These are phyloP conservation scores for Rhinella marina DNA, from an alignment of 2,797 vertebrate genomes.

Conservation along the genomic window DNA sequence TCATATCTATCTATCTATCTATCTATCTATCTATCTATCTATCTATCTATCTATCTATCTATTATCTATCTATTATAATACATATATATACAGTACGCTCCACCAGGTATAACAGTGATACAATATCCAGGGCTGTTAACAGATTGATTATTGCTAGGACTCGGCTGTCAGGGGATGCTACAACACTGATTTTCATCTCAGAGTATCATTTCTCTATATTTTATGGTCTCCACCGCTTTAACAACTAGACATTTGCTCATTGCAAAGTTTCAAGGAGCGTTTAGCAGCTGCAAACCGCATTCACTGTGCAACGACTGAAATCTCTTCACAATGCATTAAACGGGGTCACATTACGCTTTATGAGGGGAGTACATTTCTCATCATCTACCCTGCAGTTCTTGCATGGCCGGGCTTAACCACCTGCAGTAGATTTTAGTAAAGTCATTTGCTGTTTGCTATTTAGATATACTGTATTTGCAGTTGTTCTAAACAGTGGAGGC, in stretches of 20 bases:
- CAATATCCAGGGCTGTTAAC: not conserved
- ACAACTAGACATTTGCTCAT: not conserved
- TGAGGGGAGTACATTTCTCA: not conserved
- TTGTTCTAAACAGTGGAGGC: not conserved
- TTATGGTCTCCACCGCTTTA: constrained; percentile 36
- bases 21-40: not conserved
- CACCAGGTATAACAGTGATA: not conserved
- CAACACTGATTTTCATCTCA: constrained; percentile 53
- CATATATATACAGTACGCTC: not conserved
- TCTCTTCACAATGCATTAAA: not conserved
- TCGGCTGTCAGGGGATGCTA: constrained; percentile 56
- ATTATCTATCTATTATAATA: not conserved
- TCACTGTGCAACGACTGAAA: not conserved
- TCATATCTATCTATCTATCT: not conserved
- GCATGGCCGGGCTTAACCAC: not conserved
- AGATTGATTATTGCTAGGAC: not conserved
- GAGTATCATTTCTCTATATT: not conserved
- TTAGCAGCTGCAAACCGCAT: not conserved
- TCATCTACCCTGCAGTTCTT: not conserved
- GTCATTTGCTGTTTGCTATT: not conserved
- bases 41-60: not conserved
- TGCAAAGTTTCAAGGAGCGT: not conserved
- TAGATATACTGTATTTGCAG: not conserved
- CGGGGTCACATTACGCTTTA: not conserved
- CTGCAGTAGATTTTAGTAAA: not conserved